Evolutionary conservation across 2,888 invertebrate genomes (phyloP).

Genomic region (Pegoplata infirma): DNA sequence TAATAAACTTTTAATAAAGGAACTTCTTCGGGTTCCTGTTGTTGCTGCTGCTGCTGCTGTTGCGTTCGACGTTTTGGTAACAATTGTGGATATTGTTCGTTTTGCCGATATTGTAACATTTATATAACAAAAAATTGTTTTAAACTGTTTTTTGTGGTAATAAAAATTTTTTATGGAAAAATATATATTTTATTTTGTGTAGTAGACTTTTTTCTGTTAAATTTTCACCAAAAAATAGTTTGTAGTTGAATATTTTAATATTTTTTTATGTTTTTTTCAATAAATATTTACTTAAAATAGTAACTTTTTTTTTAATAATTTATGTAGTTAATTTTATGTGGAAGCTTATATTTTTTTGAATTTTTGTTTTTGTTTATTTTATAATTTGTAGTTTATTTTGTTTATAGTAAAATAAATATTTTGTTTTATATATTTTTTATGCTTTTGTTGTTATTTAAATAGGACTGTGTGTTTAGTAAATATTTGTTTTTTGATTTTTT

Average conservation of each 20-base stretch:
- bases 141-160: neutral
- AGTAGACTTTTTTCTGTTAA: conserved; percentile 2
- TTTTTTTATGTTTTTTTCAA: conserved; percentile 22
- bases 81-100: conserved; percentile 65
- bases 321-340: conserved; percentile 57
- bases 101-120: conserved; percentile 67
- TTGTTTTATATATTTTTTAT: conserved; percentile 6
- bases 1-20: conserved; percentile 73
- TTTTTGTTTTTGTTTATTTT: conserved; percentile 55
- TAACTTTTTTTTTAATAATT: conserved; percentile 58
- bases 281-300: conserved; percentile 58
- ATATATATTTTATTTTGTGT: conserved; percentile 37
- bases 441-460: no score
- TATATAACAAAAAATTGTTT: conserved; percentile 35
- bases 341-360: conserved; percentile 63
- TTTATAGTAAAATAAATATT: conserved; percentile 30
- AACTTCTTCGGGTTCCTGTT: conserved; percentile 66
- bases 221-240: conserved; percentile 56
- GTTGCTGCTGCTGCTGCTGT: conserved; percentile 60
- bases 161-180: conserved; percentile 25
- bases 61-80: conserved; percentile 46
- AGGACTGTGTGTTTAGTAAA: conserved; percentile 21
- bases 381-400: conserved; percentile 53
- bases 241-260: no score
- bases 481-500: conserved; percentile 14